phyloP scores from a whole-genome alignment of 2,888 invertebrate species.

The Drosophila longiperda region DNA sequence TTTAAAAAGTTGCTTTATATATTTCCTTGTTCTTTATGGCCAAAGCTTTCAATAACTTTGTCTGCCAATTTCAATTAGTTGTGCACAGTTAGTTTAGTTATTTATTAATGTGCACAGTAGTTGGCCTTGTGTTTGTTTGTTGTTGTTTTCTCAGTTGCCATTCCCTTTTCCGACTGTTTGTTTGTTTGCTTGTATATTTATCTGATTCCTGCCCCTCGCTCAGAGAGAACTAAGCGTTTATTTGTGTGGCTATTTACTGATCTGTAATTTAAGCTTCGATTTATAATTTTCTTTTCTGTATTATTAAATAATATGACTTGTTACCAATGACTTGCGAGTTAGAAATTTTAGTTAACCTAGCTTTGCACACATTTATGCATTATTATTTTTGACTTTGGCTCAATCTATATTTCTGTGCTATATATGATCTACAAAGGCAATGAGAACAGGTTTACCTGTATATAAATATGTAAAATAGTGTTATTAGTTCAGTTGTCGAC shows the following conservation, averaged over 20 bases:
- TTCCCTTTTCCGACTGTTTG: background rate
- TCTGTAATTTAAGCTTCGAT: background rate
- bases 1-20: constrained; percentile 4
- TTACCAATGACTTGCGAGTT: background rate
- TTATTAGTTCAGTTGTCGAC: constrained; percentile 73
- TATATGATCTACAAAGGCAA: background rate
- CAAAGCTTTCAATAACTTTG: constrained; percentile 5
- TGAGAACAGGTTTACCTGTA: background rate
- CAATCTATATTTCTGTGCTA: background rate
- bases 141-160: background rate
- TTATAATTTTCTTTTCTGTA: background rate
- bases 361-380: background rate
- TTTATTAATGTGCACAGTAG: constrained; percentile 7
- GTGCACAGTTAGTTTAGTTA: constrained; percentile 9
- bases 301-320: background rate
- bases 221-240: background rate
- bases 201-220: background rate
- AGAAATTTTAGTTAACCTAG: background rate
- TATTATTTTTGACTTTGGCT: background rate
- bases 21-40: background rate
- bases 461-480: background rate
- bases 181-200: background rate
- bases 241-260: background rate
- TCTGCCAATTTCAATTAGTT: constrained; percentile 9
- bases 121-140: background rate